phyloP scores from a whole-genome alignment of 2,888 invertebrate species.

The Anaspis maculata region DNA sequence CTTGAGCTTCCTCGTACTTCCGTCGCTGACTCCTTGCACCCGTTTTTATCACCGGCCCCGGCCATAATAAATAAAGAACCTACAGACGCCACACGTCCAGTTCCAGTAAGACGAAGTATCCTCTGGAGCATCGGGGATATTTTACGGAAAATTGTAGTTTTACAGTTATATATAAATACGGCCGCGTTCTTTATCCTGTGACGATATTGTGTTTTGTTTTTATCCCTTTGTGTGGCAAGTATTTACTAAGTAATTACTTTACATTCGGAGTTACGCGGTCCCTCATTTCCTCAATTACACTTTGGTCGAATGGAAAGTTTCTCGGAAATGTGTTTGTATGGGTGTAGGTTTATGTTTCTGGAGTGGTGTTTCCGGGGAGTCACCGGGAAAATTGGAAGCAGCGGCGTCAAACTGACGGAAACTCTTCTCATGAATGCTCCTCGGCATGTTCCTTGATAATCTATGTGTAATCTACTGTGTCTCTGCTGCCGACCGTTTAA shows the following conservation, averaged over 20 bases:
- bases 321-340: no score
- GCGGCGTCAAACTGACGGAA: no score
- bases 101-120: conserved; percentile 9
- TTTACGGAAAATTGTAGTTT: conserved; percentile 16
- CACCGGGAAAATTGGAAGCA: no score
- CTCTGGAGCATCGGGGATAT: conserved; percentile 9
- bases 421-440: no score
- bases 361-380: no score
- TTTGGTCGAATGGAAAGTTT: conserved; percentile 5
- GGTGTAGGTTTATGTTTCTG: no score
- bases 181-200: not conserved
- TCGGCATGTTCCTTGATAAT: no score
- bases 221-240: conserved; percentile 11
- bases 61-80: conserved; percentile 10
- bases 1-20: no score
- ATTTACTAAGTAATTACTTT: conserved; percentile 11
- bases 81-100: conserved; percentile 11
- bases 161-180: conserved; percentile 12
- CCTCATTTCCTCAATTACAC: not conserved
- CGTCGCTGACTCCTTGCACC: no score
- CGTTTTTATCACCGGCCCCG: conserved; percentile 8
- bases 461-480: no score
- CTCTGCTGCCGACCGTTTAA: no score
- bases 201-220: conserved; percentile 7
- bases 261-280: no score